These are phyloP conservation scores for Tetranychus truncatus DNA, from an alignment of 2,888 invertebrate species.

Conservation along the genomic window DNA sequence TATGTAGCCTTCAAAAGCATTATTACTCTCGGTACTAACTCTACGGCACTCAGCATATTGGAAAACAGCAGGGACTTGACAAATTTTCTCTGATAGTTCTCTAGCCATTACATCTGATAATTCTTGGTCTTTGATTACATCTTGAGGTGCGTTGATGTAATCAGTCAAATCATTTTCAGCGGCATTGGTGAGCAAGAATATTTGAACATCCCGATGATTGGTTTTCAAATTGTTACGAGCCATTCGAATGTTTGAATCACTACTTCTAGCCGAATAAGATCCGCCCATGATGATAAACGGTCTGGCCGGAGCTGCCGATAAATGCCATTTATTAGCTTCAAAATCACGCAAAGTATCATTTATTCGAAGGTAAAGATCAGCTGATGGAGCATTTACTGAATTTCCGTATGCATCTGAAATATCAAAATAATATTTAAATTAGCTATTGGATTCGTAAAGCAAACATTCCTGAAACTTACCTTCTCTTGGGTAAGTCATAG, in stretches of 20 bases:
- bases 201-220: constrained; percentile 15
- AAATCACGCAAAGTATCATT: constrained; percentile 19
- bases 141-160: background rate
- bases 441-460: no score
- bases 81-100: constrained; percentile 17
- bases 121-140: background rate
- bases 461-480: background rate
- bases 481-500: background rate
- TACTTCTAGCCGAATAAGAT: constrained; percentile 11
- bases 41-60: constrained; percentile 23
- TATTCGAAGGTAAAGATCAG: constrained; percentile 3
- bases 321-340: constrained; percentile 8
- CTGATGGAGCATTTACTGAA: background rate
- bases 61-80: constrained; percentile 23
- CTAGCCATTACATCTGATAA: background rate
- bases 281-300: constrained; percentile 18
- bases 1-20: constrained; percentile 20
- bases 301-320: constrained; percentile 15
- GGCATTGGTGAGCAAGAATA: constrained; percentile 12
- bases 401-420: background rate
- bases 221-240: constrained; percentile 6
- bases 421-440: background rate
- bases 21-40: constrained; percentile 15
- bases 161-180: background rate
- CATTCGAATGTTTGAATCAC: constrained; percentile 7